Base-by-base conservation (phyloP, 1,140 invertebrate genomes). In the Rhagoletis pomonella region DNA sequence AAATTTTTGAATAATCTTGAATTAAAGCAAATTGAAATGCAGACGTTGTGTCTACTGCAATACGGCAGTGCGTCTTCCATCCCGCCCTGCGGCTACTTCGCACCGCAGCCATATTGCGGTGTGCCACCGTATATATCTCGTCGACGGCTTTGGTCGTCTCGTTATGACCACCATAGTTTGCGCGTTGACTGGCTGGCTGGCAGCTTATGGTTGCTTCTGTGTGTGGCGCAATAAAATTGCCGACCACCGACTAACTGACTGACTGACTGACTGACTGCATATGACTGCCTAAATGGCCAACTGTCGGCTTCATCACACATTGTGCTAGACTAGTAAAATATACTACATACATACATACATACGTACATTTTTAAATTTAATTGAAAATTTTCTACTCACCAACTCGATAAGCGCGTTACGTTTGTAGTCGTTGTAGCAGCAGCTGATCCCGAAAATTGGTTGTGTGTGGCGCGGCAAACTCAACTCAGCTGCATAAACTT, bases 1-100 rank as follows among this genome's bases (percentile, higher is more conserved):
- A 77, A 73, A 19, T 81, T 55, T 55, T 81, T 19, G 73, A 81
- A 81, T 81, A 81, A 81, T 81, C 44, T 81, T 81, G 73, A 55
- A 55, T 81, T 81, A 55, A 81, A 17, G 47, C 73, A 81, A 81
- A 55, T 81, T 81, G 73, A 50, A 55, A 81, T 81, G 73, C 73
- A 81, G 73, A 81, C 73, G 44, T 9, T 55, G 5, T 81, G 73
- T 81, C 73, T 81, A 50, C 5, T 14, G 47, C 50, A 50, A 44
- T n/a, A 81, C 17, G n/a, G 17, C 17, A 4, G 17, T 10, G n/a
- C n/a, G n/a, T n/a, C n/a, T n/a, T n/a, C n/a, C n/a, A n/a, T n/a
- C n/a, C n/a, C n/a, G n/a, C 47, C 44, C 6, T 47, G 50, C 50
- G 7, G 44, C 47, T 47, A 81, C 50, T 55, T 81, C 19, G 12